Conservation (phyloP, 2,888 invertebrate genomes). For the Lasioglossum lativentre region DNA sequence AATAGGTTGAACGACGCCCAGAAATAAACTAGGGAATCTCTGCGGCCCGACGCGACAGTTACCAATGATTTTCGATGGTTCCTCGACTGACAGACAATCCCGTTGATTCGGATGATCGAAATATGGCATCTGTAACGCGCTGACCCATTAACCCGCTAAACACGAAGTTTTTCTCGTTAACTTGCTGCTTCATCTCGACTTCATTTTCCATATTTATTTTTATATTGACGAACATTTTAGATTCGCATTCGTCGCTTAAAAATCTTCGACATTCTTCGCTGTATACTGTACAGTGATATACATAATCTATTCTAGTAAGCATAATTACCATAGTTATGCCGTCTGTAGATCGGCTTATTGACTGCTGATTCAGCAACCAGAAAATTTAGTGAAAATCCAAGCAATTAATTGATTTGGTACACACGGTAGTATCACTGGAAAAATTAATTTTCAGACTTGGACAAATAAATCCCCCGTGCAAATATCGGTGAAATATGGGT, state of each 20-base stretch:
- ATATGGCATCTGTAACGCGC: background rate
- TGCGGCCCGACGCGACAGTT: background rate
- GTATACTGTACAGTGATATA: background rate
- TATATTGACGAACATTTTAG: background rate
- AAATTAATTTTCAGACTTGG: background rate
- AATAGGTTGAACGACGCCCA: background rate
- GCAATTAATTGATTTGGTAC: background rate
- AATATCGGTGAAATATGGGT: background rate
- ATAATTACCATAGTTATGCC: background rate
- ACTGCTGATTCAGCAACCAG: too few relatives aligned
- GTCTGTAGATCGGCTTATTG: too few relatives aligned
- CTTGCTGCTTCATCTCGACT: background rate
- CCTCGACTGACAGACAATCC: background rate
- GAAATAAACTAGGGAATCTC: background rate
- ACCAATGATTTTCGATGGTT: constrained; percentile 8
- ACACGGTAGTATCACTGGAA: too few relatives aligned
- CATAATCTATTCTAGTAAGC: background rate
- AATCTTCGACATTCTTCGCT: background rate
- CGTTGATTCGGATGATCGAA: background rate
- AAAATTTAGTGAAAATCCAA: background rate
- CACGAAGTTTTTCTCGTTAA: background rate
- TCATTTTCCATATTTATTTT: too few relatives aligned
- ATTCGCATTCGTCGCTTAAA: background rate
- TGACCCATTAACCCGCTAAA: background rate
- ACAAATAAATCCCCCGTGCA: background rate